These are phyloP conservation scores for Lytechinus variegatus DNA, from an alignment of 35 echinoderm and acorn worm genomes.

Conservation along the genomic window DNA sequence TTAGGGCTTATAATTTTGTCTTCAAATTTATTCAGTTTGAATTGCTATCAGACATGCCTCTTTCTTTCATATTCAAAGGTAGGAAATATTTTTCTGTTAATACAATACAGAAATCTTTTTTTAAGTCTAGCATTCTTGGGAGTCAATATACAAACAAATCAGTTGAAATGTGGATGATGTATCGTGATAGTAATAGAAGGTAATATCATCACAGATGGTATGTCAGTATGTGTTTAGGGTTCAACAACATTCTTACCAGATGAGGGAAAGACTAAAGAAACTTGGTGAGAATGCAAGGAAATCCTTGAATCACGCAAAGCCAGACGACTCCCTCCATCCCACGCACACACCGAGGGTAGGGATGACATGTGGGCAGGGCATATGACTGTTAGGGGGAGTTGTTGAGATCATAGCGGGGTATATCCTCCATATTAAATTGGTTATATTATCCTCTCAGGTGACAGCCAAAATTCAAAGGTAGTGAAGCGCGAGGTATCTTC, in stretches of 20 bases:
- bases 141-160: background rate
- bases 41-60: background rate
- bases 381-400: background rate
- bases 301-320: background rate
- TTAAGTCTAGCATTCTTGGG: background rate
- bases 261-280: background rate
- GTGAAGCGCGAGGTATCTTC: background rate
- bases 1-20: too few relatives aligned
- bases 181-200: background rate
- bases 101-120: background rate
- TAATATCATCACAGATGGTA: background rate
- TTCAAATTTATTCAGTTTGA: background rate
- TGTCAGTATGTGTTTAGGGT: background rate
- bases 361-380: background rate
- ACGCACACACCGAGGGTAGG: background rate
- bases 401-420: background rate
- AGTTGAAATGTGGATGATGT: background rate
- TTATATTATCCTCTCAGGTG: background rate
- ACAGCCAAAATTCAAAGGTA: background rate
- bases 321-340: background rate
- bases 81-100: background rate
- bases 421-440: background rate
- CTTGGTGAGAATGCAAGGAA: background rate
- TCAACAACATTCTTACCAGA: background rate
- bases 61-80: background rate